phyloP scores from a whole-genome alignment of 2,888 invertebrate genomes.

The Eurytoma californica region DNA sequence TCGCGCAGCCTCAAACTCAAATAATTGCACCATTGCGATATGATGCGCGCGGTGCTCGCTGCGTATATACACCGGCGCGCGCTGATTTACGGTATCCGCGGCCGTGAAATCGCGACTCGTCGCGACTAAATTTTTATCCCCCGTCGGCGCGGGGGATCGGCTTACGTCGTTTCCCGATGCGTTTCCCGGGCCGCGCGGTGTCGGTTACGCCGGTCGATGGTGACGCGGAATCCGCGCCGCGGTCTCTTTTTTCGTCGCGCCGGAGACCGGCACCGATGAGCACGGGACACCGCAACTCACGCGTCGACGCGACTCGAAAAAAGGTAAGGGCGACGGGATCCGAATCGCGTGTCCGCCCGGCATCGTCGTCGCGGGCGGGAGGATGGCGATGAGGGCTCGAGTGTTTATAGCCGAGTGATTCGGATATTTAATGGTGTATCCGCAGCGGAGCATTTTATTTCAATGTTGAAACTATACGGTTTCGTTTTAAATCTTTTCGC shows the following conservation, averaged over 20 bases:
- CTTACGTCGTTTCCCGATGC: constrained; percentile 9
- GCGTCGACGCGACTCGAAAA: not conserved
- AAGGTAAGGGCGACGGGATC: not conserved
- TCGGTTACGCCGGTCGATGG: not conserved
- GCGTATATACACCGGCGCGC: not conserved
- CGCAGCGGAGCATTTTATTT: not conserved
- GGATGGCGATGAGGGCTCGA: not conserved
- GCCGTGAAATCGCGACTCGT: not conserved
- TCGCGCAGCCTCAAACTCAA: not conserved
- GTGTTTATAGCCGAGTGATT: not conserved
- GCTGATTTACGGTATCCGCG: not conserved
- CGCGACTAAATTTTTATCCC: not conserved
- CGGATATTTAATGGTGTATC: not conserved
- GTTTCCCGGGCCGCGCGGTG: not conserved
- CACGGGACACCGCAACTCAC: not conserved
- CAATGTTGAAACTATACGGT: too few species aligned
- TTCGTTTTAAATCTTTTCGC: too few species aligned
- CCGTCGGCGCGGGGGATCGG: not conserved
- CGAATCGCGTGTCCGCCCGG: not conserved
- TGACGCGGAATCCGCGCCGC: not conserved
- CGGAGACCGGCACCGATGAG: not conserved
- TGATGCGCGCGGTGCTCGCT: too few species aligned
- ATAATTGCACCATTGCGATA: too few species aligned
- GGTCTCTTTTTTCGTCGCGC: not conserved
- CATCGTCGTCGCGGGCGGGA: not conserved